phyloP scores from a whole-genome alignment of 2,888 invertebrate species.

The Erebia palarica region DNA sequence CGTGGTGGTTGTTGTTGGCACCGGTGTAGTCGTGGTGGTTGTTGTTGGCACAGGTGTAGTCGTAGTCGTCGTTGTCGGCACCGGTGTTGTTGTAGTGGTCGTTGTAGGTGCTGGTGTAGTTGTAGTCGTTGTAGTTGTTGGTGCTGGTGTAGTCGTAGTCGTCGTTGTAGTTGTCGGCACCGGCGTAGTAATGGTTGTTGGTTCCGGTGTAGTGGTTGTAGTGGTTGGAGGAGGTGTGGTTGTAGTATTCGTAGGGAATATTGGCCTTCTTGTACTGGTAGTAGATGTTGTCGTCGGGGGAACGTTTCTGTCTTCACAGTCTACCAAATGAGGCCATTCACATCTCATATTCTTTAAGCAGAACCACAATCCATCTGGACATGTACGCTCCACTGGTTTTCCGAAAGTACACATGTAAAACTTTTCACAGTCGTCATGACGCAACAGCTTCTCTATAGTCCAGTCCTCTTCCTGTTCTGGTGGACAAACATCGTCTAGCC shows the following conservation, averaged over 20 bases:
- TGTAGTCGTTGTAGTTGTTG: background rate
- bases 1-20: constrained; percentile 29
- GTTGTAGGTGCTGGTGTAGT: constrained; percentile 16
- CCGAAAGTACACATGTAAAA: constrained; percentile 87
- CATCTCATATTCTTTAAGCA: constrained; percentile 79
- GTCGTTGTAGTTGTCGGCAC: background rate
- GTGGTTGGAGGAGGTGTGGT: constrained; percentile 4
- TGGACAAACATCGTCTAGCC: constrained; percentile 56
- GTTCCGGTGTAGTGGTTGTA: constrained; percentile 47
- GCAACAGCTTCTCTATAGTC: constrained; percentile 77
- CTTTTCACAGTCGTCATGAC: constrained; percentile 81
- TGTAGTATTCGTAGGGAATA: background rate
- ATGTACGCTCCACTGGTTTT: constrained; percentile 80
- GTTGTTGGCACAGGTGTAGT: constrained; percentile 21
- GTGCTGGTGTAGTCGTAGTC: constrained; percentile 1
- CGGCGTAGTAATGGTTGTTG: background rate
- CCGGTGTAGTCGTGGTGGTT: constrained; percentile 27
- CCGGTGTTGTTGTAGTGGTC: constrained; percentile 33
- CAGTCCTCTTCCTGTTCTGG: constrained; percentile 57
- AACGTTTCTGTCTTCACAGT: constrained; percentile 74
- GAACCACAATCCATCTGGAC: constrained; percentile 82
- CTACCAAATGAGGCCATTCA: constrained; percentile 84
- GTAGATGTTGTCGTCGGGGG: constrained; percentile 45
- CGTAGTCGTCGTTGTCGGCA: constrained; percentile 35
- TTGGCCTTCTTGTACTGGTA: background rate